Base-by-base conservation (phyloP, 2,113 vertebrate genomes). In the Chloebia gouldiae region DNA sequence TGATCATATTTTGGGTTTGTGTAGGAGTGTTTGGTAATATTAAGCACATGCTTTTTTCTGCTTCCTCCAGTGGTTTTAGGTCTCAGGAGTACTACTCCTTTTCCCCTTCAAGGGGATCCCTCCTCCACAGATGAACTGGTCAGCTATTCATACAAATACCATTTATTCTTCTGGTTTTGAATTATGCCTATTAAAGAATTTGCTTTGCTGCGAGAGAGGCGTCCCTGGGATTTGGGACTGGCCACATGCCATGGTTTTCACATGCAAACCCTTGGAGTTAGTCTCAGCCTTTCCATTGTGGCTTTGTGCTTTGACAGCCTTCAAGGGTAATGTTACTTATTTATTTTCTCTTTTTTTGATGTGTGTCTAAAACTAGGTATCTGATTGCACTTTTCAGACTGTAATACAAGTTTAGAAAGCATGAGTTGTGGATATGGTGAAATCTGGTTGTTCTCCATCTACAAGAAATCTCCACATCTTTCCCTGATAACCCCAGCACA, bases 141-240 rank as follows among this genome's bases (percentile, higher is more conserved):
- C 88, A 93, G 50, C 87, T 94, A 89, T 93, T 95, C 72, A 88
- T 81, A 88, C 21, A 93, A 86, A 81, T 88, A 57, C 54, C 95
- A 73, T 97, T 97, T 96, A 92, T 96, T 96, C 78, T 85, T 95
- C 77, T 95, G 81, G 14, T 77, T 92, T 91, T 96, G 87, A 93
- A 93, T 94, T 86, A 86, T 88, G 89, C 88, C 73, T 97, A 79
- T 95, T 93, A 73, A 94, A 96, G 83, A 96, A 96, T 93, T 81
- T 95, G 64, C 79, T 96, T 88, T 86, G 90, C 92, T 94, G 70
- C 0, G 0, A 88, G 60, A 83, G 44, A 6, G 4, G 79, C 10
- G 0, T 85, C 84, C 72, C 93, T 90, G 88, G 91, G 93, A 96
- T 94, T 91, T 92, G 60, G 54, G 85, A 73, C 60, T 97, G 97